Evolutionary conservation across 1,140 invertebrate genomes (phyloP).

Genomic region (Pseudomyrmex gracilis): DNA sequence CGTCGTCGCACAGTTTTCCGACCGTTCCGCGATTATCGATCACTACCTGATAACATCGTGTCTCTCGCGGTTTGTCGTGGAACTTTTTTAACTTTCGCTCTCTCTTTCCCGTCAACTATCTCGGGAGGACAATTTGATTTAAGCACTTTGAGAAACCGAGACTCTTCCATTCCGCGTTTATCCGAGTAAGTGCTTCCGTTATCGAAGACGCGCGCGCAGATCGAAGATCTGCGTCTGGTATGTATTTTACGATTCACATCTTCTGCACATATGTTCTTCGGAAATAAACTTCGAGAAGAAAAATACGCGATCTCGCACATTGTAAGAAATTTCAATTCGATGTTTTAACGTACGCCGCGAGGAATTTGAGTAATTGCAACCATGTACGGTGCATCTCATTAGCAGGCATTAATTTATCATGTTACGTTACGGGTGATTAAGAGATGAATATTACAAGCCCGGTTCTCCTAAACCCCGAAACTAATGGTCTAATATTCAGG

Average conservation of each 20-base stretch:
- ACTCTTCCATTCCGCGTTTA: background rate
- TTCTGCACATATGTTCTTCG: background rate
- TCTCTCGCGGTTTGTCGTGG: background rate
- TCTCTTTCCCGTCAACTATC: slow-evolving; percentile 4
- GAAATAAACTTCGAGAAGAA: background rate
- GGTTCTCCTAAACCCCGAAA: too few relatives aligned
- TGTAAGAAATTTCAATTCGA: background rate
- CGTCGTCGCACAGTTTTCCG: background rate
- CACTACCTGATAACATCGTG: background rate
- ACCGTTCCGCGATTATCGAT: slow-evolving; percentile 11
- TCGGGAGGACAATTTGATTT: background rate
- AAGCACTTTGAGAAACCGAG: background rate
- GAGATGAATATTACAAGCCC: background rate
- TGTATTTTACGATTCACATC: too few relatives aligned
- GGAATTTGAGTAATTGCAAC: background rate
- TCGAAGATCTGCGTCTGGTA: too few relatives aligned
- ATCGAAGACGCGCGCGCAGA: too few relatives aligned
- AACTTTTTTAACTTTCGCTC: slow-evolving; percentile 21
- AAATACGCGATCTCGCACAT: too few relatives aligned
- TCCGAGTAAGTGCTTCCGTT: too few relatives aligned
- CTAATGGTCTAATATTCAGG: background rate
- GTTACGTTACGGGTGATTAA: slow-evolving; percentile 11
- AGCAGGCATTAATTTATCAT: background rate
- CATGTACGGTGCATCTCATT: background rate
- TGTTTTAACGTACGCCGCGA: background rate